Evolutionary conservation across 2,888 invertebrate species (phyloP), one percentile per base, ranked within the genome.

Genomic region (Chalcosyrphus nemorum): DNA sequence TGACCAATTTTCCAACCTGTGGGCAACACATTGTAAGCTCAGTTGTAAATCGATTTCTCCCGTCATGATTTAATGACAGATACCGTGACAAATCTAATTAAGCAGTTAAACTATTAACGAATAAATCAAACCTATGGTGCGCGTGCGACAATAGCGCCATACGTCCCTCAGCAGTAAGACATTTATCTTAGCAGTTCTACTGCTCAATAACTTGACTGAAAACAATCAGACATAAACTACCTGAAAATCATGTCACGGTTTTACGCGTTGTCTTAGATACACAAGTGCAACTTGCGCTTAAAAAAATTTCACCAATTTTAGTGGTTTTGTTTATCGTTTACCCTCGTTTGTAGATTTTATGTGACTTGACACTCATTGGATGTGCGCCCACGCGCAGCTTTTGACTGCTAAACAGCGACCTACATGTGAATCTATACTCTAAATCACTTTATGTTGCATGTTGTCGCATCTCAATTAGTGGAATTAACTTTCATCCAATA

Each of bases 81-180:
- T 65, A 19, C 63, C 74, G 57, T 72, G 68, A 63, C 74, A 74
- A 61, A 63, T 38, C 57, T 63, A 80, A 74, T 84, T 65, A 68
- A 74, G 63, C 19, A 70, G 80, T 78, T 57, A 43, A 43, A 21
- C 38, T 43, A 68, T 74, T 68, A 45, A 61, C 56, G 41, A 54
- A 70, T 84, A 84, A 74, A 74, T 84, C 80, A 84, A 57, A 63
- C 47, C 32, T 13, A 17, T 70, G 63, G 54, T 43, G 13, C 54
- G 29, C 54, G 4, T n/a, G 27, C 52, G 5, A 56, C 41, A 81
- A 38, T 45, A 59, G 27, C 24, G n/a, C 35, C 45, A 19, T 45
- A 38, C 56, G 47, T 21, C 43, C 54, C n/a, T n/a, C 66, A 72
- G 38, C 45, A n/a, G 59, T 6, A 7, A 15, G 5, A 43, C 57